Percentiles rank a stretch among this genome's conserved stretches.
These are phyloP conservation scores for Herpetotheres cachinnans DNA, from an alignment of 2,113 vertebrate genomes.

Conservation along the genomic window DNA sequence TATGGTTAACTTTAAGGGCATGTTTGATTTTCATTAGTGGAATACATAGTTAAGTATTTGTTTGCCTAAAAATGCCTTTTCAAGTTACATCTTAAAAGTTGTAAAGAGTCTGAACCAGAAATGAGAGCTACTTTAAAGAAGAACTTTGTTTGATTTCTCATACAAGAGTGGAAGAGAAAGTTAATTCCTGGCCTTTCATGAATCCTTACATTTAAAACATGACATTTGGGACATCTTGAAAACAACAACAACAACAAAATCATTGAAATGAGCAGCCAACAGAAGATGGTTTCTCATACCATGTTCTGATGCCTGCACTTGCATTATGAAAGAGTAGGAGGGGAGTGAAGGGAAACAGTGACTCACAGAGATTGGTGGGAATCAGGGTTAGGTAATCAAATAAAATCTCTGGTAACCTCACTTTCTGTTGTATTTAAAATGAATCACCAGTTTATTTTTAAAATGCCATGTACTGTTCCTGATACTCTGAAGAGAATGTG, in stretches of 20 bases:
- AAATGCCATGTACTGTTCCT: neutral
- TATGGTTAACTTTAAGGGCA: neutral
- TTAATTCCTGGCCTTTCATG: neutral
- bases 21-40: neutral
- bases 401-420: neutral
- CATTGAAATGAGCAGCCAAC: neutral
- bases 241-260: neutral
- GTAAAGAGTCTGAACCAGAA: neutral
- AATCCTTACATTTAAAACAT: neutral
- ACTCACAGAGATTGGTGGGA: neutral
- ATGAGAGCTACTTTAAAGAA: neutral
- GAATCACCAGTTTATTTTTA: conserved; percentile 18
- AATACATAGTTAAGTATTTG: neutral
- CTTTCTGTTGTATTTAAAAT: neutral
- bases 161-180: neutral
- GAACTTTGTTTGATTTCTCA: neutral
- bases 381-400: neutral
- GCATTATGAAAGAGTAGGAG: neutral
- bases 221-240: neutral
- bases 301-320: neutral
- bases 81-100: neutral
- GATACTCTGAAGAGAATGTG: neutral
- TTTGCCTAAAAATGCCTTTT: neutral
- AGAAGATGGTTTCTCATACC: neutral
- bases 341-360: neutral